Conservation (phyloP, 2,888 invertebrate genomes). For the Xanthorhoe spadicearia region DNA sequence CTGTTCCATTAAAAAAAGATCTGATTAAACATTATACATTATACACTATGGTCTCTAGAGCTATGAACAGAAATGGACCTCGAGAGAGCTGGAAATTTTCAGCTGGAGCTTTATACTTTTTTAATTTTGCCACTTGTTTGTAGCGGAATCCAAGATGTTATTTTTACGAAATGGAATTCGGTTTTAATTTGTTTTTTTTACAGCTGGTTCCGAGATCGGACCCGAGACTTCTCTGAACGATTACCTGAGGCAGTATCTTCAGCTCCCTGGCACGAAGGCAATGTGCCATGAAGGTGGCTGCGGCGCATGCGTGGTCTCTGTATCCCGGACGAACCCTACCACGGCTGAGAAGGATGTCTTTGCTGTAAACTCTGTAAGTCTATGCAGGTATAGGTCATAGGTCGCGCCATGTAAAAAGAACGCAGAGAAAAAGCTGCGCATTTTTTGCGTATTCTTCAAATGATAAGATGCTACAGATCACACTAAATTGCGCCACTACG, state of each 20-base stretch:
- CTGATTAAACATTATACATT: too few species aligned
- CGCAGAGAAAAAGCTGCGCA: too few species aligned
- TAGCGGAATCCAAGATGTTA: too few species aligned
- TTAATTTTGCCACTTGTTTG: not conserved
- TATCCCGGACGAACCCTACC: slow-evolving; percentile 70
- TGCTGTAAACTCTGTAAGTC: slow-evolving; percentile 88
- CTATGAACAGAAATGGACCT: too few species aligned
- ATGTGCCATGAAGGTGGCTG: slow-evolving; percentile 91
- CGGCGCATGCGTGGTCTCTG: slow-evolving; percentile 86
- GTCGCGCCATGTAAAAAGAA: too few species aligned
- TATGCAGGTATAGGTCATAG: too few species aligned
- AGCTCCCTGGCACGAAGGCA: slow-evolving; percentile 86
- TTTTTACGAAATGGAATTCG: too few species aligned
- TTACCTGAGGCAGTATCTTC: slow-evolving; percentile 84
- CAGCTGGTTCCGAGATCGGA: slow-evolving; percentile 66
- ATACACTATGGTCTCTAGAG: too few species aligned
- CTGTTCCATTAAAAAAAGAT: too few species aligned
- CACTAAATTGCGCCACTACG: not conserved
- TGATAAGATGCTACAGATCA: not conserved
- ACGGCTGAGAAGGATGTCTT: slow-evolving; percentile 79
- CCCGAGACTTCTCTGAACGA: slow-evolving; percentile 81
- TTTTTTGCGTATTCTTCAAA: not conserved
- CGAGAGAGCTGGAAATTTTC: not conserved
- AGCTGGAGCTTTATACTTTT: too few species aligned
- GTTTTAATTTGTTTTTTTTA: too few species aligned